Evolutionary conservation across 2,888 invertebrate species (phyloP), one percentile per base, ranked within the genome.

Genomic region (Taphrorychus bicolor): DNA sequence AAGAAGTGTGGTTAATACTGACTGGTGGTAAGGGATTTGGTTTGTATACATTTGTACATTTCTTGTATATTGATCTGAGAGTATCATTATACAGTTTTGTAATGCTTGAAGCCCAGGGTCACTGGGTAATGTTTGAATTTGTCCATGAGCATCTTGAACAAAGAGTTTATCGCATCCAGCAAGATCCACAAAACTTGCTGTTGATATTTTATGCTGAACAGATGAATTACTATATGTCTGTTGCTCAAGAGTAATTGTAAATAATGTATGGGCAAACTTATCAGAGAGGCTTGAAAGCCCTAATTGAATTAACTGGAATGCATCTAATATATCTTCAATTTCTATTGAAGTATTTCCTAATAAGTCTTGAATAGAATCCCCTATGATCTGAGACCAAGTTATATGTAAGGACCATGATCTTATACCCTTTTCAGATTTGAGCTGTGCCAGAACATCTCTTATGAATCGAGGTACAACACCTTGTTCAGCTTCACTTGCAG

Each of bases 191-290:
- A 91, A 91, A 77, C 90, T 90, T 0, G 90, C 89, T 40, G 91
- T 91, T 0, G 91, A 91, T 75, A 90, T 84, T 72, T 88, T 86
- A 76, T 91, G 90, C 74, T 91, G 89, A 1, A 91, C 83, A 16
- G 88, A 84, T 18, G 88, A 87, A 76, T 90, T 89, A 19, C 87
- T 85, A 3, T 89, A 85, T 89, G 90, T 91, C 73, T 90, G 89
- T 76, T 92, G 91, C 76, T 91, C 90, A 73, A 92, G 83, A 42
- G 90, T 90, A 0, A 92, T 84, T 2, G 91, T 91, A 72, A 92
- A 91, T 0, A 91, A 84, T 4, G 88, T 88, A 74, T 91, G 91
- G 40, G 86, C 85, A 57, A 80, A 79, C 70, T 86, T 85, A n/a
- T 85, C 85, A 22, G 82, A 83, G 75, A 87, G 84, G 69, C 88